phyloP scores from a whole-genome alignment of 2,888 invertebrate genomes.

The Plagiodera versicolora region DNA sequence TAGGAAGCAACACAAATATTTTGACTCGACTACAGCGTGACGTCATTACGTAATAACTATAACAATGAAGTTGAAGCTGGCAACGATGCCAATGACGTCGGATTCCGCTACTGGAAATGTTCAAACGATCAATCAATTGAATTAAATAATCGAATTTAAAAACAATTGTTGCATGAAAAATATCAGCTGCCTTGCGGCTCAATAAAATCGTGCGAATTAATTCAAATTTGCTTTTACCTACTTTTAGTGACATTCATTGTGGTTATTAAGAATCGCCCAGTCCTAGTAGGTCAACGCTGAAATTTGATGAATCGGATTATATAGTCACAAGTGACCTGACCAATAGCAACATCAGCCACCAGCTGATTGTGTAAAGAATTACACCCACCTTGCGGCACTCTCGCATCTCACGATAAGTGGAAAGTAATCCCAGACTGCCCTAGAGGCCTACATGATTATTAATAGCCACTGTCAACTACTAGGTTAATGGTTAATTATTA shows the following conservation, averaged over 20 bases:
- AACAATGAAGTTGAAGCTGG: not conserved
- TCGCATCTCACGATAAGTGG: not conserved
- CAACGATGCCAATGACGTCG: not conserved
- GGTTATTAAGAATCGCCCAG: too few species aligned
- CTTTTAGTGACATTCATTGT: too few species aligned
- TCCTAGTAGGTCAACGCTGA: too few species aligned
- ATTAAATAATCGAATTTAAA: too few species aligned
- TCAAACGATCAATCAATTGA: too few species aligned
- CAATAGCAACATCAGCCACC: not conserved
- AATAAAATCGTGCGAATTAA: too few species aligned
- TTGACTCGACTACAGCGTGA: not conserved
- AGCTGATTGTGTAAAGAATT: constrained; percentile 4
- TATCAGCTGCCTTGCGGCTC: too few species aligned
- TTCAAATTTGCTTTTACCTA: too few species aligned
- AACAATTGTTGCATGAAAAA: too few species aligned
- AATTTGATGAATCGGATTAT: not conserved
- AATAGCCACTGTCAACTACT: constrained; percentile 7
- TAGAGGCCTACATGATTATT: constrained; percentile 10
- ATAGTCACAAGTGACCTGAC: not conserved
- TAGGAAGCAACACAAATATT: constrained; percentile 1
- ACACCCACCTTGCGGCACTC: constrained; percentile 7
- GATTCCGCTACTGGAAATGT: not conserved
- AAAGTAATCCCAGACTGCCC: constrained; percentile 1
- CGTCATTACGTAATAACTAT: not conserved
- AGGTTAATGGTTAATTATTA: constrained; percentile 24